Conservation (phyloP, 2,888 invertebrate species). For the Conistra vaccinii region DNA sequence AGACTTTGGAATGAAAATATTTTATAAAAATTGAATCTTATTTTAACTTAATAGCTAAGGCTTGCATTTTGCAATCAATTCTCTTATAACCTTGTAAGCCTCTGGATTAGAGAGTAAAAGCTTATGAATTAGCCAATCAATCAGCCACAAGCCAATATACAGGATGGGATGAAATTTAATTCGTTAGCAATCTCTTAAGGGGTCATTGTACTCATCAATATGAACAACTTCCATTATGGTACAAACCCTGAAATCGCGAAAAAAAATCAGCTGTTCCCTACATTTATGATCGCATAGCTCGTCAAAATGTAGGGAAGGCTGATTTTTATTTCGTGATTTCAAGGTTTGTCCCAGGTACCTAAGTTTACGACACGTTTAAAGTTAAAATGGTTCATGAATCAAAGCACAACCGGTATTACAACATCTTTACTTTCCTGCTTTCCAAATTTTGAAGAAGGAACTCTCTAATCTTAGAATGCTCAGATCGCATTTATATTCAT, state of each 20-base stretch:
- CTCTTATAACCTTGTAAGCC: neutral
- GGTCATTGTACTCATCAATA: no score
- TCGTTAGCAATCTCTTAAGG: no score
- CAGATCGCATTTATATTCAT: neutral
- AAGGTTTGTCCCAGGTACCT: no score
- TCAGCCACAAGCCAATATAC: slow-evolving; percentile 5
- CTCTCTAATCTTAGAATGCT: neutral
- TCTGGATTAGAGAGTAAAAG: slow-evolving; percentile 4
- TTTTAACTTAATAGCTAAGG: neutral
- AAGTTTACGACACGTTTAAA: neutral
- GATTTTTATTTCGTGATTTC: no score
- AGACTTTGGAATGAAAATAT: neutral
- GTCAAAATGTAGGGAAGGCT: no score
- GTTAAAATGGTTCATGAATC: neutral
- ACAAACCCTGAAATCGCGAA: no score
- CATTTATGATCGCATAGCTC: no score
- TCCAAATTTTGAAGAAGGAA: neutral
- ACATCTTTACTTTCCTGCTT: neutral
- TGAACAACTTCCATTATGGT: no score
- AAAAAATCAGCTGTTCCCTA: no score
- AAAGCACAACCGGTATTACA: neutral
- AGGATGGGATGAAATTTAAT: no score
- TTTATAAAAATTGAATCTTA: slow-evolving; percentile 3
- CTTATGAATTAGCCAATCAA: slow-evolving; percentile 4
- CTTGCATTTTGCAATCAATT: slow-evolving; percentile 18